phyloP scores from a whole-genome alignment of 2,113 vertebrate species.

The Ornithorhynchus anatinus region DNA sequence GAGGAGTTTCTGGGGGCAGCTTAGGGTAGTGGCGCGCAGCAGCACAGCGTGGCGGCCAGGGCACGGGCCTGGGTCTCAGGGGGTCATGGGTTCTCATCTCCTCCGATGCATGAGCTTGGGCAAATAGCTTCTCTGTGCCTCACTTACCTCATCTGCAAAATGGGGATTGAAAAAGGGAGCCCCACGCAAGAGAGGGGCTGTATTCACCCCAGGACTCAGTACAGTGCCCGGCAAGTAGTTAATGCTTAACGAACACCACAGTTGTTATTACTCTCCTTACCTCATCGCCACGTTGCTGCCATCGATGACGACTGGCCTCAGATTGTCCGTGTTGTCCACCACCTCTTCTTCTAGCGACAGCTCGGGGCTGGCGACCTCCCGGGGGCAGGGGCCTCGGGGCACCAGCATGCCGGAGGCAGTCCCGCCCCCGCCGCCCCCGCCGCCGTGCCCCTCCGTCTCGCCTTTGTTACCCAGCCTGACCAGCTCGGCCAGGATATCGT shows the following conservation, averaged over 20 bases:
- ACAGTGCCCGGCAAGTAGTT: not conserved
- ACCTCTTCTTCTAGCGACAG: constrained; percentile 90
- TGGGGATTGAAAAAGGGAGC: too few species aligned
- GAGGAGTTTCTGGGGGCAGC: too few species aligned
- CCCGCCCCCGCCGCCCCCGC: constrained; percentile 45
- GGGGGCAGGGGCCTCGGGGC: constrained; percentile 76
- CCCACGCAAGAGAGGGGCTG: too few species aligned
- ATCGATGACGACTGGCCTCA: constrained; percentile 94
- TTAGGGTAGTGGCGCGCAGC: too few species aligned
- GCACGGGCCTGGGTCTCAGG: too few species aligned
- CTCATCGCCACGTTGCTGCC: constrained; percentile 99
- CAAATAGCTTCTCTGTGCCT: not conserved
- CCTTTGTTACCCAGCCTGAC: constrained; percentile 94
- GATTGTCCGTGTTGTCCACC: constrained; percentile 86
- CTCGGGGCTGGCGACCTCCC: constrained; percentile 87
- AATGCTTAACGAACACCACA: not conserved
- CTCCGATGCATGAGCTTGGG: too few species aligned
- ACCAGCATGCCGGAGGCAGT: constrained; percentile 52
- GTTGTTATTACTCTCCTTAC: constrained; percentile 70
- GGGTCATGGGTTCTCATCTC: too few species aligned
- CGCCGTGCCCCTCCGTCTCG: constrained; percentile 83
- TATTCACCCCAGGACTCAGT: not conserved
- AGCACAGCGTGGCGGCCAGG: too few species aligned
- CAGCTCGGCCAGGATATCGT: constrained; percentile 93
- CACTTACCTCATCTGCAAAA: too few species aligned